A percentile compares a stretch with the other conserved stretches of the same genome.
Conservation (phyloP, 2,888 invertebrate genomes). For the Phania funesta region DNA sequence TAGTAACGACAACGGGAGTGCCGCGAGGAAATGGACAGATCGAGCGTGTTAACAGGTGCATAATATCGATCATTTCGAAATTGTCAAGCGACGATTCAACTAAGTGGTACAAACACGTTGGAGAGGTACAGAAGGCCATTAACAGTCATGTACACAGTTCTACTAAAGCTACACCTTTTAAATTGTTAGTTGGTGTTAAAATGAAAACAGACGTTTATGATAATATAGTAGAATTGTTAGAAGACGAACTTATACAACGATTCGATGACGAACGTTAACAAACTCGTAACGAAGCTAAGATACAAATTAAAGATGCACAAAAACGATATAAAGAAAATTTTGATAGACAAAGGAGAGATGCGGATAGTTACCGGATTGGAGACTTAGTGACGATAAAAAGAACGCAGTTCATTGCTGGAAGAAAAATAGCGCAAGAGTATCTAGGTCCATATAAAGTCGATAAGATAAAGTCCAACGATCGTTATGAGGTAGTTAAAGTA, state of each 20-base stretch:
- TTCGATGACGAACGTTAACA: slow-evolving; percentile 48
- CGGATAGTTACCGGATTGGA: slow-evolving; percentile 24
- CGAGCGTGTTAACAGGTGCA: slow-evolving; percentile 10
- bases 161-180: slow-evolving; percentile 39
- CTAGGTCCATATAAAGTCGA: slow-evolving; percentile 16
- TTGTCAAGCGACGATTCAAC: not conserved
- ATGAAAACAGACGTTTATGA: not conserved
- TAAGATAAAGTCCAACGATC: too few relatives aligned
- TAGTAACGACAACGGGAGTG: slow-evolving; percentile 60
- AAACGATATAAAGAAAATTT: slow-evolving; percentile 43
- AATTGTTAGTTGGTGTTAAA: slow-evolving; percentile 45
- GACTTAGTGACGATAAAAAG: slow-evolving; percentile 62
- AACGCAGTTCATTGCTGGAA: slow-evolving; percentile 61
- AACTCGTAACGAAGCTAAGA: slow-evolving; percentile 32
- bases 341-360: slow-evolving; percentile 53
- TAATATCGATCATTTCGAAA: slow-evolving; percentile 8
- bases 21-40: slow-evolving; percentile 39
- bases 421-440: slow-evolving; percentile 58
- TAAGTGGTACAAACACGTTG: not conserved
- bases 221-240: slow-evolving; percentile 28
- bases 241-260: slow-evolving; percentile 35
- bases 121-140: slow-evolving; percentile 3
- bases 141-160: slow-evolving; percentile 17
- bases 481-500: too few relatives aligned
- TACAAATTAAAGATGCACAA: slow-evolving; percentile 49